Evolutionary conservation across 2,888 invertebrate genomes (phyloP).

Genomic region (Barypeithes pellucidus): DNA sequence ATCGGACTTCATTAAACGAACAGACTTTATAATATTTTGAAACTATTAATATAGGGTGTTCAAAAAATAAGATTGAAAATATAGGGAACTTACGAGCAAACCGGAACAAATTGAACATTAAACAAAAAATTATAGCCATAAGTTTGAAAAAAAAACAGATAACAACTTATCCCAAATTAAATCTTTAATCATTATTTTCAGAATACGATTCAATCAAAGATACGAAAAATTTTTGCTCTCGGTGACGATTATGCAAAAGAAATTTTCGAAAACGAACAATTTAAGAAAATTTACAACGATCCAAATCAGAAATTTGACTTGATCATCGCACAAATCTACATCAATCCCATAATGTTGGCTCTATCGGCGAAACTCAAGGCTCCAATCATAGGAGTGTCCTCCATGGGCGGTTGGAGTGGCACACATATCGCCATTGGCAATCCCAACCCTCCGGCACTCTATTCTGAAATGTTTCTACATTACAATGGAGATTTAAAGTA

Average conservation of each 20-base stretch:
- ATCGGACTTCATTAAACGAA: too few species aligned
- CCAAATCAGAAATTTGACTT: conserved; percentile 59
- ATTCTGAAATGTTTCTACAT: conserved; percentile 62
- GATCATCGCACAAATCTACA: conserved; percentile 60
- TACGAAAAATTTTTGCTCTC: conserved; percentile 56
- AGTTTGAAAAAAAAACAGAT: too few species aligned
- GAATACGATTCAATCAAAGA: conserved; percentile 57
- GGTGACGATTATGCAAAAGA: conserved; percentile 57
- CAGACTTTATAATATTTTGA: too few species aligned
- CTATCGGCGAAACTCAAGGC: conserved; percentile 58
- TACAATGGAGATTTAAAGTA: conserved; percentile 57
- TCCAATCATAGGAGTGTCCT: conserved; percentile 60
- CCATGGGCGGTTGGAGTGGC: conserved; percentile 60
- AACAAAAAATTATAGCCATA: too few species aligned
- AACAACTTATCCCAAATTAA: too few species aligned
- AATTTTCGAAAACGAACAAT: conserved; percentile 57
- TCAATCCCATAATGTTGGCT: conserved; percentile 59
- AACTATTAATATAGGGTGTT: too few species aligned
- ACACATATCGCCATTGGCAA: conserved; percentile 61
- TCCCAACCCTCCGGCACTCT: conserved; percentile 59
- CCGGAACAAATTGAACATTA: too few species aligned
- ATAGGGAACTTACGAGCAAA: too few species aligned
- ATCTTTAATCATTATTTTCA: too few species aligned
- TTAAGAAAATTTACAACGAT: conserved; percentile 59
- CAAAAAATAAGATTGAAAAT: too few species aligned